Percentiles rank a stretch among this genome's conserved stretches.
These are phyloP conservation scores for Hyaena hyaena DNA, from an alignment of 2,113 vertebrate species.

Conservation along the genomic window DNA sequence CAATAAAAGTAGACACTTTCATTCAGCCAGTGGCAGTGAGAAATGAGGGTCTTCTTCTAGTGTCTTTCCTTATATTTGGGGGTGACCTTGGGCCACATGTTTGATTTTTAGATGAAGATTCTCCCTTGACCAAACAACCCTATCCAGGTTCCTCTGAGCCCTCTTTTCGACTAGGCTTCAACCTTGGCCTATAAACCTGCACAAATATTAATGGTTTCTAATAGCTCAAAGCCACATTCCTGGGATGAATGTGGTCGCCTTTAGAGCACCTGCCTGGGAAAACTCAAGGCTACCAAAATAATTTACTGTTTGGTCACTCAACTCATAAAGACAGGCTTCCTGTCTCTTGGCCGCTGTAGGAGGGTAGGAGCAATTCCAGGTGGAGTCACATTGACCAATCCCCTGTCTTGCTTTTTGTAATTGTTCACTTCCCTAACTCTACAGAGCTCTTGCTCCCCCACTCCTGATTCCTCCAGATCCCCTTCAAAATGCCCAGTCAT, in stretches of 20 bases:
- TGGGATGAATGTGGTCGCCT: background rate
- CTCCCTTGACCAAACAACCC: background rate
- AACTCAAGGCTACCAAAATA: background rate
- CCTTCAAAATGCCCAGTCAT: background rate
- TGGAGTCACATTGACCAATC: rapidly evolving
- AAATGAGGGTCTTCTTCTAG: background rate
- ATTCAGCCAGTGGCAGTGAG: background rate
- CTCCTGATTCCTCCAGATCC: rapidly evolving
- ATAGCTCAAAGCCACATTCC: background rate
- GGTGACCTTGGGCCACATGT: background rate
- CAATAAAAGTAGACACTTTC: background rate
- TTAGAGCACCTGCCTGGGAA: background rate
- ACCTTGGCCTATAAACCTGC: background rate
- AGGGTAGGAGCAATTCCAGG: background rate
- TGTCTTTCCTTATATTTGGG: background rate
- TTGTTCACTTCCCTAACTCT: background rate
- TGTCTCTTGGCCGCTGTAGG: background rate
- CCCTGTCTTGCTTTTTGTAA: background rate
- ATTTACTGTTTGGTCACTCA: background rate
- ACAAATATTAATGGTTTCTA: background rate
- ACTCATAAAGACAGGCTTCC: rapidly evolving
- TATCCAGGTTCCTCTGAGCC: background rate
- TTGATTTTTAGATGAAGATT: background rate
- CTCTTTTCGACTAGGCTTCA: background rate
- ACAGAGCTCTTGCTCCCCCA: background rate